Conservation (phyloP, 2,797 vertebrate species). For the Chiloscyllium punctatum region DNA sequence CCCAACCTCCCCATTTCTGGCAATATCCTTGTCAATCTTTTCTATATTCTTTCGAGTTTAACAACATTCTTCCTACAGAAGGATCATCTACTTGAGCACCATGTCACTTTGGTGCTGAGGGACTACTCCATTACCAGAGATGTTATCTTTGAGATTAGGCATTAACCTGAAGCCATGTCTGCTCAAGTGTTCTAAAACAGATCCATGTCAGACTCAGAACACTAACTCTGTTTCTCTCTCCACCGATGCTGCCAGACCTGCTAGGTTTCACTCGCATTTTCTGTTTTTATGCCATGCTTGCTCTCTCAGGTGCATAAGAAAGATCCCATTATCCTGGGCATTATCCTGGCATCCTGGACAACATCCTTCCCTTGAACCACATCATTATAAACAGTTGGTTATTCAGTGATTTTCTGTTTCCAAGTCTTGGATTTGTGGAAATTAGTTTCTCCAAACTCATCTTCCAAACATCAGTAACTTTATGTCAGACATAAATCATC, state of each 20-base stretch:
- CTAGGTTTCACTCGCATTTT: too few species aligned
- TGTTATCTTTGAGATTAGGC: not conserved
- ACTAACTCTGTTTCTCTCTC: too few species aligned
- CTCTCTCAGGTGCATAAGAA: not conserved
- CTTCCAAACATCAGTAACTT: not conserved
- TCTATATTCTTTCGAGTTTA: too few species aligned
- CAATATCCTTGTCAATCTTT: too few species aligned
- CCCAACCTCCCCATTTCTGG: too few species aligned
- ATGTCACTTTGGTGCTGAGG: not conserved
- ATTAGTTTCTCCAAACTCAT: not conserved
- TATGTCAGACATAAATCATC: not conserved
- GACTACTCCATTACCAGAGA: too few species aligned
- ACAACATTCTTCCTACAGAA: too few species aligned
- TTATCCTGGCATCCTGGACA: not conserved
- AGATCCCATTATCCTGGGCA: not conserved
- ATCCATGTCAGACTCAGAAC: too few species aligned
- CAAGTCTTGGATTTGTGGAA: not conserved
- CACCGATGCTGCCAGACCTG: too few species aligned
- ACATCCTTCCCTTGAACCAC: not conserved
- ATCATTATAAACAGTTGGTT: not conserved
- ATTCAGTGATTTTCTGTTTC: not conserved
- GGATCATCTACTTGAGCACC: not conserved
- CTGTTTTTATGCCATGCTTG: too few species aligned
- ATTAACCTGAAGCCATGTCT: not conserved
- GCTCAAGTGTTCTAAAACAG: too few species aligned